These are phyloP conservation scores for Apodemia zela DNA, from an alignment of 2,888 invertebrate genomes.

Conservation along the genomic window DNA sequence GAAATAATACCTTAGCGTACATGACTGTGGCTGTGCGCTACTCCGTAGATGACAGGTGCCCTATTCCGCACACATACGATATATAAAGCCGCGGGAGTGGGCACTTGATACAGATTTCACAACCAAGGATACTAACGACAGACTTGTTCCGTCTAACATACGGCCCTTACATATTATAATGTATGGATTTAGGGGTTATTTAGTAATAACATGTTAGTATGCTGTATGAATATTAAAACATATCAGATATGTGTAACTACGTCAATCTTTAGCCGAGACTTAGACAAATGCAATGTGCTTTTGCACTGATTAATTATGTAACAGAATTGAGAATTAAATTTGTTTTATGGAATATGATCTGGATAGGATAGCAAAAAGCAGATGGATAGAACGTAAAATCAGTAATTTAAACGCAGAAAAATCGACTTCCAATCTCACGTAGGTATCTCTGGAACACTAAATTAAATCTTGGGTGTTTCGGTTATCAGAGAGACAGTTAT, in stretches of 20 bases:
- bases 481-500: no score
- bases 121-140: conserved; percentile 45
- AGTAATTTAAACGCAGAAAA: no score
- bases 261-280: not conserved
- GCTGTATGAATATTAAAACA: conserved; percentile 5
- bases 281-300: not conserved
- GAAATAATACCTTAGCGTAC: conserved; percentile 62
- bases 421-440: no score
- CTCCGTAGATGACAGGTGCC: conserved; percentile 55
- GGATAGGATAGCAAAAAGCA: no score
- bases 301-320: no score
- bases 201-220: conserved; percentile 27
- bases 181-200: conserved; percentile 37
- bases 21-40: conserved; percentile 57
- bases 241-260: conserved; percentile 6
- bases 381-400: no score
- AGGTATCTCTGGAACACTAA: no score
- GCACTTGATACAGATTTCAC: conserved; percentile 66
- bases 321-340: no score
- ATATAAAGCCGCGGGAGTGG: conserved; percentile 51
- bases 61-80: conserved; percentile 30
- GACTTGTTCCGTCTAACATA: conserved; percentile 23
- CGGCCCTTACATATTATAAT: conserved; percentile 36
- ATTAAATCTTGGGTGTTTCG: no score
- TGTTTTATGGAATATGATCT: no score